Base-by-base conservation (phyloP, 2,797 vertebrate genomes). In the Sebastes vulpes region DNA sequence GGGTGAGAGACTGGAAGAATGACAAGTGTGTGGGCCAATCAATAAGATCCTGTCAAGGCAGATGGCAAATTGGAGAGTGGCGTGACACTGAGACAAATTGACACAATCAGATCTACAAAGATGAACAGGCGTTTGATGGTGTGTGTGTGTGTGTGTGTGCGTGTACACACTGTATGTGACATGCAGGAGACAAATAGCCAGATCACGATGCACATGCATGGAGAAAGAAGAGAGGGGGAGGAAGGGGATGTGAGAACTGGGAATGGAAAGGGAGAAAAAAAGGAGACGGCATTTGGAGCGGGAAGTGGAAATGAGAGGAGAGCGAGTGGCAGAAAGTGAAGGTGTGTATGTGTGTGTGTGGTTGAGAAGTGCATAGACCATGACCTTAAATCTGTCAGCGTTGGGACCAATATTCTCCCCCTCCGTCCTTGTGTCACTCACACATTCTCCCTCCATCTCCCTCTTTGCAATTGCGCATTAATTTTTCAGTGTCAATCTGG, bases 401-500 rank as follows among this genome's bases (percentile, higher is more conserved):
- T 31, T 79, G 82, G 79, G 84, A 64, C 89, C 77, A 90, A 89
- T 91, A 87, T 89, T 92, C 86, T 87, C 74, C 73, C 65, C 81
- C 81, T 73, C 75, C 63, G 65, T 94, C 82, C 90, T 91, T 26
- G 70, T 92, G 89, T 93, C 87, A 86, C 73, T 92, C 90, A 88
- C 88, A 87, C 80, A 75, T 88, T 87, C 78, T 67, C 64, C 88
- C 73, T 84, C 89, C 82, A 57, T 91, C 84, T 83, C 79, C 88
- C 89, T 89, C 88, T 92, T 92, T 91, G 89, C 89, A 85, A 92
- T 94, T 91, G 92, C 88, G 65, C 95, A 96, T 96, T 85, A 94
- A 96, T 96, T 94, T 96, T 96, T 96, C 93, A 96, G 94, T 92
- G 93, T 93, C 95, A 96, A 95, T 96, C 95, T 96, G 95, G 86